phyloP scores from a whole-genome alignment of 2,888 invertebrate species.

The Bombylius discolor region DNA sequence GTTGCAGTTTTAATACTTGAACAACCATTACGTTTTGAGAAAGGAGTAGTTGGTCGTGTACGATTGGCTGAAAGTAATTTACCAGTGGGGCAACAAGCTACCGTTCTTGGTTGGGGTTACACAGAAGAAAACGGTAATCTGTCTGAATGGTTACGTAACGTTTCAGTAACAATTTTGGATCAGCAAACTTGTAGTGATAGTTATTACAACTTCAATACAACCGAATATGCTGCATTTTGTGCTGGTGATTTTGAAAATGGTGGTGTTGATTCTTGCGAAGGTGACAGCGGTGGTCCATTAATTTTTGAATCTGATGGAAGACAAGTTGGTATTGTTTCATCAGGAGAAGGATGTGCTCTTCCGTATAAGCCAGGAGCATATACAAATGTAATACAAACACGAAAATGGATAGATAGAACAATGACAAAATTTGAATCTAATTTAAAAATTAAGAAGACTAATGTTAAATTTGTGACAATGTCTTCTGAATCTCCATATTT shows the following conservation, averaged over 20 bases:
- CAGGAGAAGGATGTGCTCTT: neutral
- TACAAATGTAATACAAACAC: neutral
- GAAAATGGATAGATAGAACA: neutral
- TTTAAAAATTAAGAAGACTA: no score
- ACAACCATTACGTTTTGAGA: neutral
- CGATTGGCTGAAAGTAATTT: neutral
- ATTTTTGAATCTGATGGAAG: neutral
- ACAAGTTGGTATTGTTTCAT: neutral
- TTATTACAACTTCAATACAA: no score
- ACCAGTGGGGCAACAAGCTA: neutral
- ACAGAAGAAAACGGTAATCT: neutral
- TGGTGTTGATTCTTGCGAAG: neutral
- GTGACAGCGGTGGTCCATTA: neutral
- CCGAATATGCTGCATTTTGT: neutral
- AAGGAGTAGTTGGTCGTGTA: neutral
- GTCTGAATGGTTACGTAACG: neutral
- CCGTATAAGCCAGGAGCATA: neutral
- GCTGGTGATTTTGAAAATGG: neutral
- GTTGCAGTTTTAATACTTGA: neutral
- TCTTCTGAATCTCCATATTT: neutral
- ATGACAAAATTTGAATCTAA: neutral
- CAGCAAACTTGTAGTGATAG: neutral
- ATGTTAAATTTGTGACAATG: no score
- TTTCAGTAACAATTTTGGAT: neutral
- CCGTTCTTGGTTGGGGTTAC: neutral